Base-by-base conservation (phyloP, 37 sponge, comb jelly and placozoan genomes). In the Spongilla lacustris region DNA sequence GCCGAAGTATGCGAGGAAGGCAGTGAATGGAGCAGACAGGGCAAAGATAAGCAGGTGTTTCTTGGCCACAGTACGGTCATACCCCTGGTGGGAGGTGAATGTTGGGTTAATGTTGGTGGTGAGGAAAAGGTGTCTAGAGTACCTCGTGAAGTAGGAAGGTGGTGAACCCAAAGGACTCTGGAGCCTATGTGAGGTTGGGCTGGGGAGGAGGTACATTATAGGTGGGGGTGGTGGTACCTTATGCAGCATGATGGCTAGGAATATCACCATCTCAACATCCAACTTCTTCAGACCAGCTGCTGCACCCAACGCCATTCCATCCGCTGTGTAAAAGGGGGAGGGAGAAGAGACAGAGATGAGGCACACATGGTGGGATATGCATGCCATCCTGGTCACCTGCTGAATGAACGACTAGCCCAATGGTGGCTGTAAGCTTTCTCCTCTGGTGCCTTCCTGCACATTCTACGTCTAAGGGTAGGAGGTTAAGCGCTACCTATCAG, bases 211-310 rank as follows among this genome's bases (percentile, higher is more conserved):
- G 41, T 41, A 41, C 41, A 41, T 41, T 9, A 41, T n/a, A n/a
- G n/a, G 67, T 74, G 25, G 28, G 4, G 58, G 21, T 17, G 58
- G 12, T 6, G 58, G 23, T 38, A 92, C 92, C 82, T 99, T 99
- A 89, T 99, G 99, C 25, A 99, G 86, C 98, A 99, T 99, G 58
- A 99, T 99, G 68, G 99, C 99, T 26, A 99, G 21, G 38, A 99
- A 99, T 38, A 99, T 95, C 73, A 99, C 86, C 6, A 97, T 46
- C 80, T 96, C 97, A 9, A 99, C 96, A 71, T 99, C 98, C 49
- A 87, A 69, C 31, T 92, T 91, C 0, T 90, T 88, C 22, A 95
- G 88, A 23, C 93, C 91, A 79, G 99, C 94, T 33, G 99, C 99
- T 69, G 99, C 99, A 37, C 99, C 99, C 78, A 99, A 70, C 22